These are phyloP conservation scores for Pterocles burchelli DNA, from an alignment of 2,113 vertebrate genomes.

Conservation along the genomic window DNA sequence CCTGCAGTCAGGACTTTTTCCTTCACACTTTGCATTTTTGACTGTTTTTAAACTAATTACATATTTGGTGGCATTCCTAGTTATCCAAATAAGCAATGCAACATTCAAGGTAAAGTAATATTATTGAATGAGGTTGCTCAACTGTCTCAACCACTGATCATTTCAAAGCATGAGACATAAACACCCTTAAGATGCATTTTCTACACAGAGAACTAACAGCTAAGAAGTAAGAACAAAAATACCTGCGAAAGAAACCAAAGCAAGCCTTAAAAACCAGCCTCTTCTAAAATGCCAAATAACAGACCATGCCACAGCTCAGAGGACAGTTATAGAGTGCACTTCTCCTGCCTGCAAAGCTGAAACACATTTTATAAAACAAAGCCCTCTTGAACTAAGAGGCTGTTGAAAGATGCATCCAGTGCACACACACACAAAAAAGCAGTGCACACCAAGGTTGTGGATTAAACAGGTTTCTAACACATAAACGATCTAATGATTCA, in stretches of 20 bases:
- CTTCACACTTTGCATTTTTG: constrained; percentile 26
- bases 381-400: constrained; percentile 37
- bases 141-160: background rate
- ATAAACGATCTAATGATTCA: background rate
- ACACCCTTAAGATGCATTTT: background rate
- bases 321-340: background rate
- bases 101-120: background rate
- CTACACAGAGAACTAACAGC: background rate
- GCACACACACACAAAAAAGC: background rate
- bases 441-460: background rate
- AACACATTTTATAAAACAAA: constrained; percentile 38
- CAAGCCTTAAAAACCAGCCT: background rate
- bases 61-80: background rate
- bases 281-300: background rate
- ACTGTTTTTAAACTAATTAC: background rate
- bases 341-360: constrained; percentile 12
- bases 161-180: background rate
- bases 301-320: background rate
- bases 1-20: constrained; percentile 27
- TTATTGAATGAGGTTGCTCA: constrained; percentile 12
- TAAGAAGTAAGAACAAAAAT: constrained; percentile 8
- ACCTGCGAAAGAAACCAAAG: background rate
- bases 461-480: constrained; percentile 28
- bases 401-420: constrained; percentile 43
- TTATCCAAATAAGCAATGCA: constrained; percentile 7